Evolutionary conservation across 2,797 vertebrate species (phyloP).

Genomic region (Darevskia mixta): DNA sequence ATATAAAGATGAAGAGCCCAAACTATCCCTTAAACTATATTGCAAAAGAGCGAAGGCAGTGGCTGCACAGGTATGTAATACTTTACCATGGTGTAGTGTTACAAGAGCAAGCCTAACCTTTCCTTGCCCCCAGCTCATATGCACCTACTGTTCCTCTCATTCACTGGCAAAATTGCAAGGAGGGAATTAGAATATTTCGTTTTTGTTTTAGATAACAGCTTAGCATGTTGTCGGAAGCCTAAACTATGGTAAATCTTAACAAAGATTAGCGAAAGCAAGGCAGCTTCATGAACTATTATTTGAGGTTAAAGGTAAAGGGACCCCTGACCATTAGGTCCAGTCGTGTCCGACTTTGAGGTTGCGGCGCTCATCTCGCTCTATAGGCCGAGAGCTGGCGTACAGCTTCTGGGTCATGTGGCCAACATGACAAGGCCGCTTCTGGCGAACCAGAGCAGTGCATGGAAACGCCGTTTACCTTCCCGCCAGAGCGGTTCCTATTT

Average conservation of each 20-base stretch:
- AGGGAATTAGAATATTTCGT: background rate
- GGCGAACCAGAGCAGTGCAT: too few species aligned
- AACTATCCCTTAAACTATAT: background rate
- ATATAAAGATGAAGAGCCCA: background rate
- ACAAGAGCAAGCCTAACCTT: background rate
- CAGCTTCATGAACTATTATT: background rate
- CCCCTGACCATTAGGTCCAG: too few species aligned
- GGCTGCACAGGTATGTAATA: background rate
- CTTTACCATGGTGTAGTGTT: background rate
- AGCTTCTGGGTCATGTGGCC: too few species aligned
- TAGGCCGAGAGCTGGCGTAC: too few species aligned
- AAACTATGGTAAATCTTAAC: background rate
- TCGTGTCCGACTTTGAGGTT: too few species aligned
- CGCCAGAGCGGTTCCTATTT: too few species aligned
- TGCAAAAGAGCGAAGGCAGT: background rate
- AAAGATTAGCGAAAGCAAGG: background rate
- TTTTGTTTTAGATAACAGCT: background rate
- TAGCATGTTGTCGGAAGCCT: background rate
- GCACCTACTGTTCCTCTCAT: background rate
- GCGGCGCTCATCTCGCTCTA: too few species aligned
- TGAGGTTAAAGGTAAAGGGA: background rate
- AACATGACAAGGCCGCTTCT: too few species aligned
- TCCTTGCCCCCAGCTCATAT: too few species aligned
- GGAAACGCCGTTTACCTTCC: too few species aligned
- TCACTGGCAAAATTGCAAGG: background rate